Base-by-base conservation (phyloP, 1,140 invertebrate genomes). In the Nasonia vitripennis region DNA sequence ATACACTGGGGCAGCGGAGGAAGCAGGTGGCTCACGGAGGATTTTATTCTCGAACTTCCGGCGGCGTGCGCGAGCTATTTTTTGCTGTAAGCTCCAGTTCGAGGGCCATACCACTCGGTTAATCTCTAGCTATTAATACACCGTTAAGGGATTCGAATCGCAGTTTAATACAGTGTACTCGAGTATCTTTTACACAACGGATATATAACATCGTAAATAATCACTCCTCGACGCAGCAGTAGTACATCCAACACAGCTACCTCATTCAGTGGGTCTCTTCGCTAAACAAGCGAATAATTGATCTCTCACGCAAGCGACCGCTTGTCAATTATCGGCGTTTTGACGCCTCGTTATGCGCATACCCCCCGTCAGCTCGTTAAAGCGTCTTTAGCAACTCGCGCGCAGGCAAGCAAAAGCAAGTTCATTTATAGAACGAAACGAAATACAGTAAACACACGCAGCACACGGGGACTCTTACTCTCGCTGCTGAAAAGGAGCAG, bases 281-380 rank as follows among this genome's bases (percentile, higher is more conserved):
- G 55, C 6, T n/a, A 62, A 62, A 62, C 20, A n/a, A 62, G 55
- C 55, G 20, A 62, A 62, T 62, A 73, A 73, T 73, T 34, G 70
- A 31, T 31, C 27, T 1, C 12, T 4, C 27, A 11, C 27, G 31
- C 3, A 62, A 62, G 73, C 37, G 17, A n/a, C 14, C n/a, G 7
- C 37, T 34, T 10, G n/a, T 55, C 20, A 85, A 85, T 85, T 85
- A 85, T 73, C 71, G 37, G 45, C 70, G 7, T 34, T 81, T 85
- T 80, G 48, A 45, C 78, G 70, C 80, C 71, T 81, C 68, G 17
- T 71, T 71, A 67, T 20, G 3, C n/a, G 7, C 68, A 77, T 14
- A 10, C 34, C 2, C 2, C 34, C 34, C 34, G 34, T 37, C 34
- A 45, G 9, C 77, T 85, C 70, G 78, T 85, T 85, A 73, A 80